Conservation (phyloP, 2,797 vertebrate species). For the Acipenser oxyrinchus region DNA sequence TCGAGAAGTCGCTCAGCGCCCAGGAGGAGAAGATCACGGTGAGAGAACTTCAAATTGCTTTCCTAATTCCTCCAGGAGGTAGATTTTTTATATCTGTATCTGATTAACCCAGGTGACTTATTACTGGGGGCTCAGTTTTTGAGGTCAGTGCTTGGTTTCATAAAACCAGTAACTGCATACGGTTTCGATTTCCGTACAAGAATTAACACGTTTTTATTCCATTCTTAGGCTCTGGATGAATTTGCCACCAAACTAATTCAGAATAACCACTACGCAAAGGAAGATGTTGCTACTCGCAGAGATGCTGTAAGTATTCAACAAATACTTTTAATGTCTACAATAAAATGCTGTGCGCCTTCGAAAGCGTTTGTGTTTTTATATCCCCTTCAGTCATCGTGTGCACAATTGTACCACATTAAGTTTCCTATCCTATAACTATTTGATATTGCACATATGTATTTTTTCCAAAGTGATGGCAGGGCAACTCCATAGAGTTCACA, state of each 20-base stretch:
- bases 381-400: too few species aligned
- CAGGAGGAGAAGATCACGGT: slow-evolving; percentile 99
- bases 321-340: not conserved
- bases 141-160: too few species aligned
- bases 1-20: slow-evolving; percentile 96
- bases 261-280: slow-evolving; percentile 95
- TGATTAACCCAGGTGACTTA: not conserved
- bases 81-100: not conserved
- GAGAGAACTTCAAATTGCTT: slow-evolving; percentile 28
- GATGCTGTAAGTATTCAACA: slow-evolving; percentile 74
- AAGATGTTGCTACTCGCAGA: slow-evolving; percentile 89
- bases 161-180: too few species aligned
- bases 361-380: too few species aligned
- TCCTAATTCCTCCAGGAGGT: not conserved
- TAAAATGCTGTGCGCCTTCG: too few species aligned
- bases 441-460: too few species aligned
- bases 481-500: too few species aligned
- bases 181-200: not conserved
- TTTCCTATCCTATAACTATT: too few species aligned
- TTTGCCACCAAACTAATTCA: slow-evolving; percentile 97
- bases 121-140: too few species aligned
- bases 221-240: slow-evolving; percentile 83
- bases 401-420: too few species aligned
- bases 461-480: too few species aligned
- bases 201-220: not conserved